Base-by-base conservation (phyloP, 2,888 invertebrate species). In the Hedya salicella region DNA sequence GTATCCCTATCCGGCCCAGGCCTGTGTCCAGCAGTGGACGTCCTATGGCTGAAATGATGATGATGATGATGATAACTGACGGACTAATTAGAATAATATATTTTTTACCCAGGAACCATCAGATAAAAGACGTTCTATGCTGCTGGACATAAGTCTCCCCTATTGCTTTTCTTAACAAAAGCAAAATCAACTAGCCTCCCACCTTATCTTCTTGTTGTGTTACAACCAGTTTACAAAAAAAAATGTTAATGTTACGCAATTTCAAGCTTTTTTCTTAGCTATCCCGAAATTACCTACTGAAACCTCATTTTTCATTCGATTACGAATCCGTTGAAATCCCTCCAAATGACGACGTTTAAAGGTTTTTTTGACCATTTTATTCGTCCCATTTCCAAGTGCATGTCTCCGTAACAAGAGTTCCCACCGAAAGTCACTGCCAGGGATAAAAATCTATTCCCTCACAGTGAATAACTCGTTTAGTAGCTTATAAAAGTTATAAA, bases 361-460 rank as follows among this genome's bases (percentile, higher is more conserved):
- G 53, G 54, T 66, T 66, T 66, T 25, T 66, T 66, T 61, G 66
- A 53, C 53, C 40, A 48, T 49, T 25, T 50, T 40, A 49, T 46
- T 42, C 54, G 66, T 48, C 61, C 66, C 61, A 66, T 61, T 66
- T 61, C 53, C 42, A 54, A 66, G 50, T 40, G 44, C 68, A 54
- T 46, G 57, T 63, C 49, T 48, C 64, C 64, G 60, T 64, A 68
- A 64, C 56, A 60, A 42, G 53, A 60, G 56, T 68, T 68, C 68
- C 60, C 68, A 68, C 32, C 52, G 63, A 50, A 44, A 17, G 42
- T 19, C 46, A 13, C 44, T 39, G 32, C n/a, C 21, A 25, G 9
- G 50, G 40, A 64, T 44, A 44, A 39, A 16, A 65, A 59, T 25
- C 44, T 46, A 14, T 17, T 52, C 59, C 57, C 32, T 63, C 21